A percentile compares a stretch with the other conserved stretches of the same genome.
phyloP scores from a whole-genome alignment of 53 echinoderm and acorn worm genomes.

The Mesocentrotus franciscanus region DNA sequence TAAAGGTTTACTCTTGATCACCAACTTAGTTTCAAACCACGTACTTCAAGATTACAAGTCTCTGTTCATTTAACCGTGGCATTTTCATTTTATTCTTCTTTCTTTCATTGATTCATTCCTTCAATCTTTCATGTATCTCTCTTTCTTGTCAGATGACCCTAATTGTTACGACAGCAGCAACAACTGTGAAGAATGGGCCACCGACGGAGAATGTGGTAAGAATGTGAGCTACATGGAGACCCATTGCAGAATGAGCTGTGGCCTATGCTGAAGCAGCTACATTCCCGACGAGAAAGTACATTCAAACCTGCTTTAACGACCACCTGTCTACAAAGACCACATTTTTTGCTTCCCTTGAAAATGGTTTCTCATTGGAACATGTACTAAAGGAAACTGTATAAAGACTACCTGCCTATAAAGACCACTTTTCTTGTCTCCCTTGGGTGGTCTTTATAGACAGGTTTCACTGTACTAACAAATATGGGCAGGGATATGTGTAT shows the following conservation, averaged over 20 bases:
- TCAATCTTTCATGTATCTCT: not conserved
- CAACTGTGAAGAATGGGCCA: conserved; percentile 80
- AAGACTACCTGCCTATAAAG: too few species aligned
- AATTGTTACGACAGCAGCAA: conserved; percentile 84
- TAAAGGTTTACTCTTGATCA: too few species aligned
- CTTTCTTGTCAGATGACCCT: conserved; percentile 73
- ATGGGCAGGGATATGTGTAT: not conserved
- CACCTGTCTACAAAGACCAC: too few species aligned
- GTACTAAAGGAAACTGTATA: too few species aligned
- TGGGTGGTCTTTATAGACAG: too few species aligned
- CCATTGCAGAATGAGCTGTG: conserved; percentile 83
- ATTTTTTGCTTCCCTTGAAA: too few species aligned
- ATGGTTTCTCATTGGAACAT: too few species aligned
- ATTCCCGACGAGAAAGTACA: not conserved
- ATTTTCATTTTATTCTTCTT: not conserved
- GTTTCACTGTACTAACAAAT: not conserved
- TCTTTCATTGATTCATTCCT: not conserved
- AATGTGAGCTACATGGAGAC: conserved; percentile 83
- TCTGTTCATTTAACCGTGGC: too few species aligned
- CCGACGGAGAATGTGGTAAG: conserved; percentile 76
- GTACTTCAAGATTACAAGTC: too few species aligned
- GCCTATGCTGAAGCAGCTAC: conserved; percentile 65
- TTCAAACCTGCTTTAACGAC: too few species aligned
- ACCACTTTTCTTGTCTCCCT: too few species aligned
- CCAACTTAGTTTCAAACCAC: too few species aligned